Percentiles rank a stretch among this genome's conserved stretches.
Conservation (phyloP, 1,140 invertebrate genomes). For the Scaptomyza graminum region DNA sequence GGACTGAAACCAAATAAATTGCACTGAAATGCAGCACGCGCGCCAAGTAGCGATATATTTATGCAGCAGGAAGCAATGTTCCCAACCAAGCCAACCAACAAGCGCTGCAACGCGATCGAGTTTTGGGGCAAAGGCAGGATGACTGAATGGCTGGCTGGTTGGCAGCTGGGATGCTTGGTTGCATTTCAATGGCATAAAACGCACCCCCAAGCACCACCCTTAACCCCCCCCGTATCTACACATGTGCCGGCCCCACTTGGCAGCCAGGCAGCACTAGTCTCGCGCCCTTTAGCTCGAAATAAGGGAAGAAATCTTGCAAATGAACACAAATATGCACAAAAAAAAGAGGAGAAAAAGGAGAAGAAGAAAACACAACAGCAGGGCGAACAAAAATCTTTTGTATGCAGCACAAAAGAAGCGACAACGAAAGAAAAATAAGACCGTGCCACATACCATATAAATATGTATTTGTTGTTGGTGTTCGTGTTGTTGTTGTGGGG, state of each 20-base stretch:
- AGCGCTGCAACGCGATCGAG: constrained; percentile 33
- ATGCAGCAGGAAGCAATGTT: constrained; percentile 63
- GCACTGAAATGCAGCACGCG: constrained; percentile 62
- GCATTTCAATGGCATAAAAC: constrained; percentile 76
- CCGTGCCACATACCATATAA: constrained; percentile 3
- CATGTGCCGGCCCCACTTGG: constrained; percentile 21
- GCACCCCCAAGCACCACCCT: constrained; percentile 44
- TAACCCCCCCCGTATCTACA: background rate
- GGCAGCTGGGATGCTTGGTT: constrained; percentile 64
- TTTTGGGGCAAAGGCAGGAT: constrained; percentile 11
- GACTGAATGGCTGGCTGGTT: background rate
- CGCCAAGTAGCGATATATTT: constrained; percentile 77
- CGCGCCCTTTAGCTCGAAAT: constrained; percentile 45
- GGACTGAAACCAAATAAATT: constrained; percentile 72
- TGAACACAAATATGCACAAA: constrained; percentile 70
- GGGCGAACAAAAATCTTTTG: constrained; percentile 68
- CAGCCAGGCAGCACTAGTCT: constrained; percentile 19
- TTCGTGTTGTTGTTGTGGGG: too few relatives aligned
- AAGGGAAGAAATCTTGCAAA: constrained; percentile 80
- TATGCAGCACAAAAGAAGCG: constrained; percentile 73
- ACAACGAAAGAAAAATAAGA: constrained; percentile 45
- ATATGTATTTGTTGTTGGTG: constrained; percentile 9
- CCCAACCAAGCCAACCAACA: constrained; percentile 6
- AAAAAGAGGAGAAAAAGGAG: constrained; percentile 32
- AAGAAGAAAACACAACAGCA: constrained; percentile 59